Base-by-base conservation (phyloP, 2,797 vertebrate genomes). In the Buphagus erythrorhynchus region DNA sequence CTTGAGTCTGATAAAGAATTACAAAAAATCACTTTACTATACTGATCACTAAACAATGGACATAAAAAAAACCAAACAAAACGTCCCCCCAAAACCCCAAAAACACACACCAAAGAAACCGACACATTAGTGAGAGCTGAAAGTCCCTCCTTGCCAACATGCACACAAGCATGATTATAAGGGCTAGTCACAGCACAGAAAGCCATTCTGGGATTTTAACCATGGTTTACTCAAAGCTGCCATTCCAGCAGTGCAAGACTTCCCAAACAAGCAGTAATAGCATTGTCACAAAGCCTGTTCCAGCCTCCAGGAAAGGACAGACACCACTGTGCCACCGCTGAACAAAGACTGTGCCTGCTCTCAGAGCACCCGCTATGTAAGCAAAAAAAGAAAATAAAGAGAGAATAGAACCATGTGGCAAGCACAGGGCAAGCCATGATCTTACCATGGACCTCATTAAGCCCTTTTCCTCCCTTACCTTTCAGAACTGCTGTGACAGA, bases 81-180 rank as follows among this genome's bases (percentile, higher is more conserved):
- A 57, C 31, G 31, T 31, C 18, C 18, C 7, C 51, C 11, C 5
- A 5, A 48, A 48, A 29, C 8, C 13, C 29, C 20, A 51, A 45
- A 80, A 59, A 1, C 13, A 28, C 36, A 45, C 5, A 24, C 8
- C 12, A 19, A 68, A 62, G 16, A 45, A 26, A 0, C 10, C 43
- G 69, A 29, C 24, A 49, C 5, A 35, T 51, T 3, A 0, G 6
- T 31, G 2, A 5, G n/a, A 72, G n/a, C 6, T 43, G 78, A 28
- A 2, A 35, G 10, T 14, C 13, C 5, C 19, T 78, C 62, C 57
- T 57, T 57, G 29, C 9, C 7, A 42, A 9, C 7, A 24, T 0
- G 3, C 13, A 63, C 3, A 1, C 38, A 71, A 59, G 33, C 40
- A 58, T 0, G 0, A 62, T 46, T 25, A 20, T 9, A 46, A 74